A percentile compares a stretch with the other conserved stretches of the same genome.
Conservation (phyloP, 2,888 invertebrate genomes). For the Melieria omissa region DNA sequence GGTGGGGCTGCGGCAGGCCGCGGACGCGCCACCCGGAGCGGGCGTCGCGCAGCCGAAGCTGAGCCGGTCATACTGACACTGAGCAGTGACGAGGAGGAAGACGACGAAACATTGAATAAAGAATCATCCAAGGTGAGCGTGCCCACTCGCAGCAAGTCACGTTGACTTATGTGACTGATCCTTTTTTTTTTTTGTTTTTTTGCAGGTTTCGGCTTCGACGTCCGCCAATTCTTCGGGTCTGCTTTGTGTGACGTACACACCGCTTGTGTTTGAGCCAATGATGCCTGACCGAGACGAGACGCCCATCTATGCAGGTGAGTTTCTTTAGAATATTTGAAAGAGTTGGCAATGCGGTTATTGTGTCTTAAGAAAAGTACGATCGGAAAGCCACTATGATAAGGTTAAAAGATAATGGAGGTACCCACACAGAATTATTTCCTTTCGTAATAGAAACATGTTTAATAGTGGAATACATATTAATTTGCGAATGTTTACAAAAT, state of each 20-base stretch:
- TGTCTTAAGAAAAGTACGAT: not conserved
- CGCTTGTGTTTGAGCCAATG: constrained; percentile 60
- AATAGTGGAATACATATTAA: too few species aligned
- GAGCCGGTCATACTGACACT: constrained; percentile 77
- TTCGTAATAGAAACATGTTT: too few species aligned
- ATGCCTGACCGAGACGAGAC: constrained; percentile 60
- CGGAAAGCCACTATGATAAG: too few species aligned
- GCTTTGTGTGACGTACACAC: constrained; percentile 44
- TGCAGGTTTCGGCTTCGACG: constrained; percentile 43
- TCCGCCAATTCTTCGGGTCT: constrained; percentile 20
- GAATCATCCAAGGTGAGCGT: constrained; percentile 51
- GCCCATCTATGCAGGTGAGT: constrained; percentile 58
- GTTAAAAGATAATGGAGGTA: too few species aligned
- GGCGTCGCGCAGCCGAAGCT: constrained; percentile 70
- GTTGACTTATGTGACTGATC: not conserved
- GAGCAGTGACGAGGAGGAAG: constrained; percentile 77
- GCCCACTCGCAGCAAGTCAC: too few species aligned
- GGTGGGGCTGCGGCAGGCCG: constrained; percentile 55
- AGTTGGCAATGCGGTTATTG: not conserved
- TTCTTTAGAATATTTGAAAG: not conserved
- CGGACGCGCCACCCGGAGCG: constrained; percentile 62
- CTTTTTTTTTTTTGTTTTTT: constrained; percentile 25
- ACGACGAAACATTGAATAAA: constrained; percentile 55
- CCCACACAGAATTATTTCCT: too few species aligned
- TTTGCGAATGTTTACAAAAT: too few species aligned